Percentiles rank a stretch among this genome's conserved stretches.
These are phyloP conservation scores for Glandiceps talaboti DNA, from an alignment of 53 echinoderm and acorn worm genomes.

Conservation along the genomic window DNA sequence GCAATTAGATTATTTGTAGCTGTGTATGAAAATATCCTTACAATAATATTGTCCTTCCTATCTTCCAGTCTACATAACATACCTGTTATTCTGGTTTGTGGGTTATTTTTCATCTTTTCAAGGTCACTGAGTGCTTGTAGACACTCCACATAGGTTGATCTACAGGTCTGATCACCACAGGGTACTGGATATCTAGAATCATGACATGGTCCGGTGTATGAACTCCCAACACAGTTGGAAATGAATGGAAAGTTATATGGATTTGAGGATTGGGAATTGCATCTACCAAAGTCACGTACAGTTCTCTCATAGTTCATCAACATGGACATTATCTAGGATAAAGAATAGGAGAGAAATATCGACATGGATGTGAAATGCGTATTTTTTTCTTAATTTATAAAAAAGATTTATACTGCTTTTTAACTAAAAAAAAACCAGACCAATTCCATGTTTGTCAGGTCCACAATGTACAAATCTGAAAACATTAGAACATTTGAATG, in stretches of 20 bases:
- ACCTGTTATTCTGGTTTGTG: not conserved
- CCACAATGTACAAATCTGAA: no score
- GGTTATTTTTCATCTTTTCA: constrained; percentile 14
- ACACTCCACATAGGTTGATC: constrained; percentile 22
- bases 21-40: no score
- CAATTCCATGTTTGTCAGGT: no score
- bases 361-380: no score
- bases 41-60: no score
- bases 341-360: no score
- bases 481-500: no score
- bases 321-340: constrained; percentile 11
- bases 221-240: constrained; percentile 29
- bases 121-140: constrained; percentile 20
- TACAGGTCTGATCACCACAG: constrained; percentile 26
- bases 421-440: no score
- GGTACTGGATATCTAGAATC: constrained; percentile 24
- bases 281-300: constrained; percentile 30
- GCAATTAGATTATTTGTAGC: no score
- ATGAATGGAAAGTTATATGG: constrained; percentile 15
- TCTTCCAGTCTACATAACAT: no score
- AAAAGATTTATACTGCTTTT: no score
- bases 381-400: no score
- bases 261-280: constrained; percentile 9
- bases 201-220: constrained; percentile 6
- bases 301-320: constrained; percentile 34